Percentiles rank a stretch among this genome's conserved stretches.
These are phyloP conservation scores for Spilogale gracilis DNA, from an alignment of 2,113 vertebrate genomes.

Conservation along the genomic window DNA sequence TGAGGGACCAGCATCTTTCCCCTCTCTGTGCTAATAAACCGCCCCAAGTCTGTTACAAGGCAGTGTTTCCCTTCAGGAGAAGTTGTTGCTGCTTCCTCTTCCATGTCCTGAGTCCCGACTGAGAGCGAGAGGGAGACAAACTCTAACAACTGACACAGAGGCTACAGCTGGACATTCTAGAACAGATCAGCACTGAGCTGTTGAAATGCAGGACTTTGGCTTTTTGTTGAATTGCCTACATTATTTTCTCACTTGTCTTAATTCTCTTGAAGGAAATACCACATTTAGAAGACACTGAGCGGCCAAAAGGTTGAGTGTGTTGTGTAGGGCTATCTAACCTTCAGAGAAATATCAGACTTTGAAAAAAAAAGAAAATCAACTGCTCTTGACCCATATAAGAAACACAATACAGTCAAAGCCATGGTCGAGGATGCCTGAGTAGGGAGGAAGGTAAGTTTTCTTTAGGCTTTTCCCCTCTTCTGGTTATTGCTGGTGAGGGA, in stretches of 20 bases:
- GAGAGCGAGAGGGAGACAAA: background rate
- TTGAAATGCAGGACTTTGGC: background rate
- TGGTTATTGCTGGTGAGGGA: background rate
- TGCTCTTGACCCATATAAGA: background rate
- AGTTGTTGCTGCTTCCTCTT: background rate
- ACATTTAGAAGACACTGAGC: background rate
- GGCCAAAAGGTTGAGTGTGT: background rate
- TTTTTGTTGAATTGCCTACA: background rate
- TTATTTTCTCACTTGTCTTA: background rate
- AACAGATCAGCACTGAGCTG: background rate
- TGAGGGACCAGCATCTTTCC: background rate
- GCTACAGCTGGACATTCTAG: background rate
- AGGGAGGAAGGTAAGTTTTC: constrained; percentile 52
- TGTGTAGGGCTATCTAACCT: background rate
- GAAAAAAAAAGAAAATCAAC: background rate
- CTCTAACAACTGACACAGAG: background rate
- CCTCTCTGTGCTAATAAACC: background rate
- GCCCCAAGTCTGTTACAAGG: background rate
- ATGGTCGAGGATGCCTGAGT: constrained; percentile 72
- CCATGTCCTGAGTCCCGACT: background rate
- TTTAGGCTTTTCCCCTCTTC: constrained; percentile 71
- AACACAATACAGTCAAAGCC: constrained; percentile 78
- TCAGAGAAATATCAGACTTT: constrained; percentile 54
- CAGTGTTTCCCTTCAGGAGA: background rate
- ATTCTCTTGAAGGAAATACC: background rate